Evolutionary conservation across 2,797 vertebrate species (phyloP), one percentile per base, ranked within the genome.

Genomic region (Platalea minor): DNA sequence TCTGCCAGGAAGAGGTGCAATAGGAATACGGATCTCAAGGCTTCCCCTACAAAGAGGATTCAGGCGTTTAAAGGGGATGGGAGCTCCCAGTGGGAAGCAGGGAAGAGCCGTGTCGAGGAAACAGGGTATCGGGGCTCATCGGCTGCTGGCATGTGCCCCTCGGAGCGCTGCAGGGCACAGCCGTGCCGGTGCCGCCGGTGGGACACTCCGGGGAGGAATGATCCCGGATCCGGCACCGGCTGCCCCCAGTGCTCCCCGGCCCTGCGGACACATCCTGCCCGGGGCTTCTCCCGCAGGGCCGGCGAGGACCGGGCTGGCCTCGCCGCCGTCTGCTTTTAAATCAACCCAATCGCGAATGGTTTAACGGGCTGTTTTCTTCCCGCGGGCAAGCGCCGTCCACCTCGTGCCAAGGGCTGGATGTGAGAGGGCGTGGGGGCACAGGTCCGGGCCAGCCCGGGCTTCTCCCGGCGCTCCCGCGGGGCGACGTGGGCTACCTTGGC

Each of bases 341-440:
- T 13, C 76, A 17, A 16, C 13, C 13, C 67, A 60, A 14, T 10
- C 0, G 13, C 5, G 61, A 45, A 7, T 18, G 72, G 33, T 82
- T 33, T 46, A 53, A 14, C 0, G 64, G 67, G 46, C 51, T 0
- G 4, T 28, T 37, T 45, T n/a, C 15, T 29, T 37, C 87, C 13
- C 10, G 2, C 20, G 51, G 70, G 82, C 50, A 88, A 68, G 60
- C 23, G 8, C 45, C 2, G 17, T 26, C 53, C 37, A 16, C 9
- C 25, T 56, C 8, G 24, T 35, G 39, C 89, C 70, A 29, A 10
- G 89, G 79, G 51, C 74, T 91, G 83, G 31, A 3, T 3, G 14
- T 0, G 7, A 78, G 60, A 68, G 33, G 50, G 53, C 0, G 0
- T 3, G 6, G 56, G 18, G 64, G 37, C 31, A 29, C 0, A 0